Evolutionary conservation across 2,797 vertebrate genomes (phyloP).

Genomic region (Gephyroberyx darwinii): DNA sequence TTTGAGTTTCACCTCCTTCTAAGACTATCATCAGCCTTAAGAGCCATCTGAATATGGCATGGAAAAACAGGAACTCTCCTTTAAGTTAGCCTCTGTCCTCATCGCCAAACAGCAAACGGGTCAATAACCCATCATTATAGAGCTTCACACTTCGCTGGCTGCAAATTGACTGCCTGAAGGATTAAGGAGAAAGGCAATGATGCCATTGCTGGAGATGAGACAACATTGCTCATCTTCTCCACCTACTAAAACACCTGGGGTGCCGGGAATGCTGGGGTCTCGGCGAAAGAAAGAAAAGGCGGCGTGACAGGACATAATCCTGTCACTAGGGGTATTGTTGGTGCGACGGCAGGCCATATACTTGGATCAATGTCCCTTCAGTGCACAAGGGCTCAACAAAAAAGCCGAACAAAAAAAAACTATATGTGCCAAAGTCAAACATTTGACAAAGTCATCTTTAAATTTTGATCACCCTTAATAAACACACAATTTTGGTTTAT

Average conservation of each 20-base stretch:
- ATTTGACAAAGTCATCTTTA: conserved; percentile 3
- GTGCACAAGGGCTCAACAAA: conserved; percentile 34
- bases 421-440: conserved; percentile 41
- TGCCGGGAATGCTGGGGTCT: conserved; percentile 53
- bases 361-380: conserved; percentile 58
- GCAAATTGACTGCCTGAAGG: conserved; percentile 87
- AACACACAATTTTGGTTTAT: conserved; percentile 1
- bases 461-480: conserved; percentile 14
- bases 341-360: conserved; percentile 46
- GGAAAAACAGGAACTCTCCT: conserved; percentile 67
- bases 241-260: conserved; percentile 65
- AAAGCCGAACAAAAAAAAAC: conserved; percentile 25
- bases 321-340: conserved; percentile 56
- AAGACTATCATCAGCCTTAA: conserved; percentile 14
- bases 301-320: conserved; percentile 68
- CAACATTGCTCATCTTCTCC: conserved; percentile 81
- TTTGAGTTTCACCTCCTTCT: conserved; percentile 49
- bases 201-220: conserved; percentile 78
- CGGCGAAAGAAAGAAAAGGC: conserved; percentile 46
- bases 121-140: conserved; percentile 89
- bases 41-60: conserved; percentile 60
- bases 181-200: conserved; percentile 83
- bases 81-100: conserved; percentile 74
- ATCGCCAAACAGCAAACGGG: conserved; percentile 82
- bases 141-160: conserved; percentile 82